Percentiles rank a stretch among this genome's conserved stretches.
Evolutionary conservation across 2,797 vertebrate species (phyloP).

Genomic region (Somateria mollissima): DNA sequence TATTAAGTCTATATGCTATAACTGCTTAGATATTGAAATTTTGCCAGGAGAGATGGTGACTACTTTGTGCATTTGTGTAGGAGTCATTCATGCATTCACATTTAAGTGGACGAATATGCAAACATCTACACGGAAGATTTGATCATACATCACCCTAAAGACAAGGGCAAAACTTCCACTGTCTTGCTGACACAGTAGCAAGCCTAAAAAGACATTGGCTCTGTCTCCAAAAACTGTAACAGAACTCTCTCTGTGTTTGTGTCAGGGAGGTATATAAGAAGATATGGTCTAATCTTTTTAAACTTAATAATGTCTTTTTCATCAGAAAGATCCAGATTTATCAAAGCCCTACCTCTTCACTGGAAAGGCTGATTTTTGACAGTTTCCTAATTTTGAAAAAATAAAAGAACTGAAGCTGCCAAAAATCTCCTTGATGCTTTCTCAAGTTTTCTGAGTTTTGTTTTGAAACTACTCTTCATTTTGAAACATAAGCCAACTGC

Average conservation of each 20-base stretch:
- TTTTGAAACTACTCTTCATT: background rate
- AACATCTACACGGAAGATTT: background rate
- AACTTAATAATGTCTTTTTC: background rate
- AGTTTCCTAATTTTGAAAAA: background rate
- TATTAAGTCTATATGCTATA: background rate
- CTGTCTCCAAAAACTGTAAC: background rate
- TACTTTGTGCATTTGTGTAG: background rate
- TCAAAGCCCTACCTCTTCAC: background rate
- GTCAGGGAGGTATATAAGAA: background rate
- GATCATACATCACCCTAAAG: background rate
- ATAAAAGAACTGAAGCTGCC: background rate
- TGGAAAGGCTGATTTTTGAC: background rate
- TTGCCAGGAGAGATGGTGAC: background rate
- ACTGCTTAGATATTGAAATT: background rate
- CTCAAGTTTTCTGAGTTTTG: background rate
- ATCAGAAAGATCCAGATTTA: background rate
- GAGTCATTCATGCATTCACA: background rate
- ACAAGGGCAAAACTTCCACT: background rate
- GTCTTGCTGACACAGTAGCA: background rate
- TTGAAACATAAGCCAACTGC: background rate
- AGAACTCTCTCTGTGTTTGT: background rate
- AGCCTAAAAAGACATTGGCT: background rate
- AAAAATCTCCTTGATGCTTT: background rate
- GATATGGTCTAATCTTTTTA: background rate
- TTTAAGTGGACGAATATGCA: background rate